phyloP scores from a whole-genome alignment of 2,888 invertebrate species.

The Anodontia alba region DNA sequence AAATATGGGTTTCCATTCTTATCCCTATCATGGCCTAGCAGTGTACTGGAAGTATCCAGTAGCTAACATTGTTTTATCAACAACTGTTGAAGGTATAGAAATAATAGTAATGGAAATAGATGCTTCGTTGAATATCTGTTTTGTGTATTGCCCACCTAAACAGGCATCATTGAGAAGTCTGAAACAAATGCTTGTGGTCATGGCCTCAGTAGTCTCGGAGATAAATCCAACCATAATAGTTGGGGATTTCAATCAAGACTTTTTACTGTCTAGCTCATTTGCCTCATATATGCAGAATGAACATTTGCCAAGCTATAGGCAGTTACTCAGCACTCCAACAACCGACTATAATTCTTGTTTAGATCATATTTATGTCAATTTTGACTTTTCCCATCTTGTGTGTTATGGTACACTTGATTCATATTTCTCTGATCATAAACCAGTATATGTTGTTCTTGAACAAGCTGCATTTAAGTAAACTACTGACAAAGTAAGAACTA shows the following conservation, averaged over 20 bases:
- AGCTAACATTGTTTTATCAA: not conserved
- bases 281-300: not conserved
- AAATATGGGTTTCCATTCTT: not conserved
- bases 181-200: not conserved
- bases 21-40: slow-evolving; percentile 38
- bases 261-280: not conserved
- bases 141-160: slow-evolving; percentile 33
- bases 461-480: not conserved
- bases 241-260: slow-evolving; percentile 39
- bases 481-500: not conserved
- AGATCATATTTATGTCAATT: slow-evolving; percentile 48
- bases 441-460: slow-evolving; percentile 27
- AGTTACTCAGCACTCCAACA: slow-evolving; percentile 21
- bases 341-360: slow-evolving; percentile 46
- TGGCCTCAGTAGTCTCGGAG: not conserved
- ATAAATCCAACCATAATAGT: slow-evolving; percentile 17
- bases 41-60: slow-evolving; percentile 18
- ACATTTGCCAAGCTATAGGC: slow-evolving; percentile 17
- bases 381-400: not conserved
- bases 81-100: slow-evolving; percentile 22
- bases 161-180: not conserved
- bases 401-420: slow-evolving; percentile 48
- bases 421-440: slow-evolving; percentile 54
- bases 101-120: not conserved
- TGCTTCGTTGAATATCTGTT: not conserved